Evolutionary conservation across 1,140 invertebrate species (phyloP).

Genomic region (Watersipora subatra): DNA sequence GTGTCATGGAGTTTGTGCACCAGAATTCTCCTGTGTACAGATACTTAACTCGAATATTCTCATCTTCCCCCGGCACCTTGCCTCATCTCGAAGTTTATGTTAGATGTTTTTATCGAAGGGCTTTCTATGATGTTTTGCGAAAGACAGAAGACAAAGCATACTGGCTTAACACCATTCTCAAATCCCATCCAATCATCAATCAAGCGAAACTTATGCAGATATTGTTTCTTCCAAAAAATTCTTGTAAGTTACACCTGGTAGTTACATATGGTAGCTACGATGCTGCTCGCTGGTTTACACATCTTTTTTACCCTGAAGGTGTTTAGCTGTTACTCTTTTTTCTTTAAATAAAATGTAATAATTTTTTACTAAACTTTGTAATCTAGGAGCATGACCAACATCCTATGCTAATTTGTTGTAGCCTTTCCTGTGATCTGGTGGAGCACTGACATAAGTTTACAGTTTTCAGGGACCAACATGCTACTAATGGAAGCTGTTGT

Average conservation of each 20-base stretch:
- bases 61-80: not conserved
- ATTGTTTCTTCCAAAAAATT: constrained; percentile 26
- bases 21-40: constrained; percentile 23
- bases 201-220: constrained; percentile 34
- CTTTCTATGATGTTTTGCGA: constrained; percentile 29
- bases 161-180: constrained; percentile 34
- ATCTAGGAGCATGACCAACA: no score
- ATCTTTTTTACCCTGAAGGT: no score
- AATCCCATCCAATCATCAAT: constrained; percentile 34
- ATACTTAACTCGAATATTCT: constrained; percentile 22
- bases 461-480: no score
- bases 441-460: no score
- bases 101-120: constrained; percentile 25
- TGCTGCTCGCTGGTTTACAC: no score
- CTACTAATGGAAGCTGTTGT: no score
- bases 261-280: not conserved
- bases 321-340: no score
- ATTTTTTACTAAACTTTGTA: no score
- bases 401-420: no score
- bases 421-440: no score
- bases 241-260: constrained; percentile 18
- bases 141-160: constrained; percentile 29
- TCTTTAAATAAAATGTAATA: no score
- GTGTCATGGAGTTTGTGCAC: constrained; percentile 27
- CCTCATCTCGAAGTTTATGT: not conserved